Base-by-base conservation (phyloP, 2,113 vertebrate genomes). In the Mixornis gularis region DNA sequence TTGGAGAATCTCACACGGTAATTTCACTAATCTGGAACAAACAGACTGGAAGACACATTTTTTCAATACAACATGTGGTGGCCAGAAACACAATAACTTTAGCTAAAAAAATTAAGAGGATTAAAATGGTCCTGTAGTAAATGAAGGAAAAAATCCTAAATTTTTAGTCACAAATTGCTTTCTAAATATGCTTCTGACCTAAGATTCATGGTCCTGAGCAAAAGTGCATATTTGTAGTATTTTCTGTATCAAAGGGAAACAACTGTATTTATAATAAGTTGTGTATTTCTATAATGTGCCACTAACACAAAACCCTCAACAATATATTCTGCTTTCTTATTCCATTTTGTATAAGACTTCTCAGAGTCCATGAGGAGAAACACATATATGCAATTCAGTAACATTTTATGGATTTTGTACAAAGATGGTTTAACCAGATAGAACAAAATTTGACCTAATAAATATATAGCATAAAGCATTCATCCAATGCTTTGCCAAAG, bases 11-110 rank as follows among this genome's bases (percentile, higher is more conserved):
- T 92, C 62, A 90, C 27, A 44, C 32, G 25, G 32, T 25, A 82
- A 73, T 72, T 76, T 79, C 70, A 86, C 26, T 96, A 92, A 94
- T 85, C 90, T 91, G 53, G 30, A 74, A 90, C 14, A 93, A 87
- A 64, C n/a, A 82, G 30, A 59, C 8, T 34, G 48, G 17, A 92
- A 56, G 27, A 41, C 34, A 55, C 12, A 16, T 20, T 72, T 95
- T 89, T 88, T 79, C 48, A 52, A 6, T 89, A 69, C 52, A 65
- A 46, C n/a, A 46, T 16, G 24, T 68, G 10, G 17, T 34, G 58
- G 9, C 65, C 58, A 73, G 87, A 82, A 92, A 81, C n/a, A 88
- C 1, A 79, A 25, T 18, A 66, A 70, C 12, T n/a, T 79, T 92
- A 77, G 34, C 22, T 63, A 76, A 90, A 82, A 87, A 84, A 88